Base-by-base conservation (phyloP, 2,797 vertebrate species). In the Prunella strophiata region DNA sequence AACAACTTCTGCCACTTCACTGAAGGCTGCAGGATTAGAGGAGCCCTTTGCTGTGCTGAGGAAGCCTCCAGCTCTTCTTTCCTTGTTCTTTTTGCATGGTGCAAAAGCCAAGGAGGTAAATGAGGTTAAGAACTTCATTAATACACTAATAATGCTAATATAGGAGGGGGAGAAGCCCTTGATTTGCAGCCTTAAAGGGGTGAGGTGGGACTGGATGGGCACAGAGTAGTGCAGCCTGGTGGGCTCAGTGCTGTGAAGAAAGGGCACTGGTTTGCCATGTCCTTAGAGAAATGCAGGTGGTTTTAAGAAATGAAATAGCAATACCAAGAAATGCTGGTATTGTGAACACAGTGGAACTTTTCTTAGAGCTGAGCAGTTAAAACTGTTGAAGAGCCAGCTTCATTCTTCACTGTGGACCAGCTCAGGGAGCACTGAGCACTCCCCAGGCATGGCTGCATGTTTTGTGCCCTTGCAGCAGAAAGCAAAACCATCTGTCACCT, bases 401-500 rank as follows among this genome's bases (percentile, higher is more conserved):
- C 3, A 1, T 51, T 78, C 62, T 70, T 72, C 4, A 9, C 50
- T 0, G 0, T 29, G 34, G 43, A 45, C 23, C 40, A 25, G 3
- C 1, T 2, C 45, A 67, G 29, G 47, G 45, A 77, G 27, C 52
- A 13, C 62, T 0, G 19, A 77, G 55, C 3, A 1, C 42, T 70
- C 25, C 23, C 12, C 27, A 52, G 61, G 30, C 50, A 36, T 1
- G 0, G 30, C 32, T 58, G 16, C 13, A 4, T 0, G 0, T 65
- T 83, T 52, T n/a, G 63, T 45, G 34, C 59, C 62, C 25, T 74
- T 58, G 58, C n/a, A 72, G 40, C 70, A 77, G 45, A 52, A 50
- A 86, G 14, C 9, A 58, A 74, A 87, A 52, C 23, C 7, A 1
- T 52, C 45, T 20, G 57, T 57, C 48, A 55, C 23, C 14, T 82